These are phyloP conservation scores for Atta texana DNA, from an alignment of 1,140 invertebrate genomes.

Conservation along the genomic window DNA sequence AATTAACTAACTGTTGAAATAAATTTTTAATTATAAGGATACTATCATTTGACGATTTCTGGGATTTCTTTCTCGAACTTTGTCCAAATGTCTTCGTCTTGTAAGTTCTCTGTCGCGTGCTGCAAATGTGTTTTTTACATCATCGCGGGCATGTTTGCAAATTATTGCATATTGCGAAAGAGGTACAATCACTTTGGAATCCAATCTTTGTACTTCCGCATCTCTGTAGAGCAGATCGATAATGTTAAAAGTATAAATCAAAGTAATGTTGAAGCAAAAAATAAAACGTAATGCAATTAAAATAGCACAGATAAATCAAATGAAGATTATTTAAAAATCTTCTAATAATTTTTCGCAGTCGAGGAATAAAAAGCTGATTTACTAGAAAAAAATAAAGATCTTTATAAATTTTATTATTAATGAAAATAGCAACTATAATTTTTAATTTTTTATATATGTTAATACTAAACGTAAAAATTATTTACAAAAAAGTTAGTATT, in stretches of 20 bases:
- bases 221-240: slow-evolving; percentile 83
- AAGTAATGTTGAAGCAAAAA: not conserved
- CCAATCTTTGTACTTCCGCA: slow-evolving; percentile 89
- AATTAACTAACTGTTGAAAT: not conserved
- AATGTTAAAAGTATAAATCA: not conserved
- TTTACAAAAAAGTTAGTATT: slow-evolving; percentile 2
- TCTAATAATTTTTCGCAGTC: not conserved
- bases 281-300: not conserved
- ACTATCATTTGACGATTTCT: slow-evolving; percentile 90
- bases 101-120: slow-evolving; percentile 90
- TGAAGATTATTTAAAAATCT: not conserved
- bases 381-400: not conserved
- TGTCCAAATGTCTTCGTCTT: slow-evolving; percentile 88
- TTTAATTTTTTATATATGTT: not conserved
- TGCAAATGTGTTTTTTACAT: slow-evolving; percentile 90
- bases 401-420: not conserved
- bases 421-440: not conserved
- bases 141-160: slow-evolving; percentile 91
- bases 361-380: not conserved
- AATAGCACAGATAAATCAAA: not conserved
- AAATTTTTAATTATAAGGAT: slow-evolving; percentile 79
- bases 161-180: slow-evolving; percentile 90
- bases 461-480: not conserved
- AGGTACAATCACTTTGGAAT: slow-evolving; percentile 89
- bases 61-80: slow-evolving; percentile 89